phyloP scores from a whole-genome alignment of 23 tunicate genomes.

The Trididemnum clinides region DNA sequence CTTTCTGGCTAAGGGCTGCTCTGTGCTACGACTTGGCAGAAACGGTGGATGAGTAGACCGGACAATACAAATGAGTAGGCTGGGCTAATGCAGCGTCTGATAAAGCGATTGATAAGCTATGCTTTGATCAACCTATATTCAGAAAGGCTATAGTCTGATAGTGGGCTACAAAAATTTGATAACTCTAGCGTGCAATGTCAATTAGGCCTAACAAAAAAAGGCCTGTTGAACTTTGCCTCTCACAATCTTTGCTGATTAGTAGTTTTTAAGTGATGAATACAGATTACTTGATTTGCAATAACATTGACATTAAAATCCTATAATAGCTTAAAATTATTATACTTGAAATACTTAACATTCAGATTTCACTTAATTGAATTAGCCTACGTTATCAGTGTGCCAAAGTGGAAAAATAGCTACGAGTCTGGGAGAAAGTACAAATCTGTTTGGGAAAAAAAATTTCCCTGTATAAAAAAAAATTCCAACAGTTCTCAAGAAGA shows the following conservation, averaged over 20 bases:
- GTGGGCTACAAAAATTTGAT: conserved; percentile 13
- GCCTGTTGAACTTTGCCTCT: neutral
- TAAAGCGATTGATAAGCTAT: too few relatives aligned
- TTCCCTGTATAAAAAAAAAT: conserved; percentile 40
- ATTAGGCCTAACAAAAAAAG: neutral
- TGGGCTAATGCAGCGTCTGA: too few relatives aligned
- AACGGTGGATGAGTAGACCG: too few relatives aligned
- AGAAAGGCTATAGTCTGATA: too few relatives aligned
- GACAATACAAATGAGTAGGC: too few relatives aligned
- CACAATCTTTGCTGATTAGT: conserved; percentile 12
- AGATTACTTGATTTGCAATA: neutral
- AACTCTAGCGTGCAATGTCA: neutral
- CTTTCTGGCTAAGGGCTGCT: too few relatives aligned
- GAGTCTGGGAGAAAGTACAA: conserved; percentile 30
- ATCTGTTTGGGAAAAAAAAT: conserved; percentile 31
- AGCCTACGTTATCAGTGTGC: conserved; percentile 6
- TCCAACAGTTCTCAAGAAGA: conserved; percentile 4
- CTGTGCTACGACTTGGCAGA: too few relatives aligned
- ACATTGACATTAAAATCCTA: neutral
- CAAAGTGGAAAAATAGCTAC: conserved; percentile 39
- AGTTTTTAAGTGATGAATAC: neutral
- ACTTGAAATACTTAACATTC: neutral
- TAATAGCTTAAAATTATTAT: conserved; percentile 6
- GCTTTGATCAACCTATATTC: too few relatives aligned
- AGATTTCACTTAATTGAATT: conserved; percentile 10